Evolutionary conservation across 2,888 invertebrate species (phyloP).

Genomic region (Cataglyphis altisquamis): DNA sequence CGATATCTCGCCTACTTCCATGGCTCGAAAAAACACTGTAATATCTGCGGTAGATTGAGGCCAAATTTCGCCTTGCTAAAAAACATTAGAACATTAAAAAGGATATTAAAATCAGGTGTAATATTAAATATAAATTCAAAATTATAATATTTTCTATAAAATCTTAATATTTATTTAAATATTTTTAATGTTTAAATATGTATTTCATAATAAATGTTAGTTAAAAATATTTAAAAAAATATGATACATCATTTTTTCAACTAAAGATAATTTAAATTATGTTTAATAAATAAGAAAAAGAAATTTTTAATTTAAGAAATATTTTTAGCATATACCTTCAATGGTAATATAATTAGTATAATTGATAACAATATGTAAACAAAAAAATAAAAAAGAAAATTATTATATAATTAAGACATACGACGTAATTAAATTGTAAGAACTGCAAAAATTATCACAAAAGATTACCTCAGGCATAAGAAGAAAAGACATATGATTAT

Average conservation of each 20-base stretch:
- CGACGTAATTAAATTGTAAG: background rate
- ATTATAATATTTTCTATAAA: background rate
- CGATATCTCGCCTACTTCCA: slow-evolving; percentile 87
- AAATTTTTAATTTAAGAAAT: slow-evolving; percentile 4
- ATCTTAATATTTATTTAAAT: background rate
- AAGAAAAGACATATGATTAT: slow-evolving; percentile 84
- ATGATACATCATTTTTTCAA: background rate
- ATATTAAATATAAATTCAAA: background rate
- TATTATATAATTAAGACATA: background rate
- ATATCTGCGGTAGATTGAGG: slow-evolving; percentile 88
- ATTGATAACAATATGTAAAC: background rate
- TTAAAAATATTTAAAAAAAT: background rate
- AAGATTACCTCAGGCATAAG: slow-evolving; percentile 87
- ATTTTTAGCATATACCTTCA: background rate
- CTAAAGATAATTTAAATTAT: background rate
- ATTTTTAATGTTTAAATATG: background rate
- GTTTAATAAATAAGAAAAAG: background rate
- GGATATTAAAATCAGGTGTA: background rate
- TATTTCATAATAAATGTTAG: background rate
- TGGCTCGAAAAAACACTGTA: slow-evolving; percentile 88
- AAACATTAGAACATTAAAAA: slow-evolving; percentile 40
- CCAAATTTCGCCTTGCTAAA: slow-evolving; percentile 88
- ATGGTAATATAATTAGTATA: background rate
- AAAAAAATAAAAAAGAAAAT: background rate
- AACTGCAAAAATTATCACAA: background rate